Base-by-base conservation (phyloP, 2,797 vertebrate species). In the Periparus ater region DNA sequence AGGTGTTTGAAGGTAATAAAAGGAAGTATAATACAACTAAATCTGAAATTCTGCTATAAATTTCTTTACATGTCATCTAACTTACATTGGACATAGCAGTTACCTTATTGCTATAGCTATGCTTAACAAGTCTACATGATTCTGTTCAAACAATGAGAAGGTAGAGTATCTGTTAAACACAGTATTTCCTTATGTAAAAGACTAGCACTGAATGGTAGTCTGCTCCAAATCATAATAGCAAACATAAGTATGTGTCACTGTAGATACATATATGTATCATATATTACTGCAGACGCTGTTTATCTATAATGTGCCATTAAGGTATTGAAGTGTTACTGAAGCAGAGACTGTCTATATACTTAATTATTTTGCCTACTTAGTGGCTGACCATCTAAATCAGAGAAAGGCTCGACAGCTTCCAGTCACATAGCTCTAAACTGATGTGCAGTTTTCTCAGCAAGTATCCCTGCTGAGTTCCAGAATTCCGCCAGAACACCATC, bases 1-100 rank as follows among this genome's bases (percentile, higher is more conserved):
- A 98, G 78, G 97, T 99, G 96, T 98, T 99, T 98, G 99, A 99
- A 99, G 99, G 99, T 99, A 98, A 96, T 97, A 54, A 91, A 81
- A 72, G n/a, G 4, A 88, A 89, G 10, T 58, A 32, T 38, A 66
- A 17, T 16, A 20, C 42, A 84, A 34, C 9, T 75, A 82, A 89
- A 70, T 76, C 9, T 71, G 62, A 77, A 87, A 50, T 85, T 91
- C 8, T 66, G 3, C 57, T 68, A 47, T 66, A 34, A 36, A 29
- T 65, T 71, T 92, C 55, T 84, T 77, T 55, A 36, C 7, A 4
- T 71, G 11, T 44, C 5, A 36, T 78, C 13, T 63, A n/a, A 55
- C 7, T 65, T 61, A 29, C 0, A 2, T 12, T 62, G n/a, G 18
- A 38, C 17, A 48, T 89, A 57, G 55, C 38, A 77, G 62, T 57